Percentiles rank a stretch among this genome's conserved stretches.
Evolutionary conservation across 2,113 vertebrate genomes (phyloP).

Genomic region (Athene noctua): DNA sequence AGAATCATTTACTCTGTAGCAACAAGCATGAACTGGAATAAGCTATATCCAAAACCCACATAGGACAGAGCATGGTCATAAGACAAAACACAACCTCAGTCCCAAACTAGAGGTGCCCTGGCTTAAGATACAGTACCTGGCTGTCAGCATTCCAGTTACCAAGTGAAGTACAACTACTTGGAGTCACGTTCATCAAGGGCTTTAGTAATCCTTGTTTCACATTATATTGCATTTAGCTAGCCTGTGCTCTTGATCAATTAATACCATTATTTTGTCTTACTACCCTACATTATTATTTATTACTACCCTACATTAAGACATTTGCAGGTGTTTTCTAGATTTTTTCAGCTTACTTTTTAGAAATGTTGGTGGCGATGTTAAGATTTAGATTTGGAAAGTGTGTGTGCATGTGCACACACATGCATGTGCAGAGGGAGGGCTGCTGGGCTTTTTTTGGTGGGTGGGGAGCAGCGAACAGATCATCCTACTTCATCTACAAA

Average conservation of each 20-base stretch:
- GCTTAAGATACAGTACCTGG: not conserved
- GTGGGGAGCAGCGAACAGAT: not conserved
- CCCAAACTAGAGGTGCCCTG: not conserved
- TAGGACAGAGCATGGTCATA: not conserved
- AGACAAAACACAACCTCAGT: not conserved
- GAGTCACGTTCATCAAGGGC: not conserved
- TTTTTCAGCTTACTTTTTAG: not conserved
- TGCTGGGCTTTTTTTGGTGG: not conserved
- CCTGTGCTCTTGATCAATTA: not conserved
- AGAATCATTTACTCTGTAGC: not conserved
- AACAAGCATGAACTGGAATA: not conserved
- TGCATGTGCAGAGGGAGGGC: not conserved
- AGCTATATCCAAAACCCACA: not conserved
- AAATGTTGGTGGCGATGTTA: not conserved
- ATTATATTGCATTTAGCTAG: not conserved
- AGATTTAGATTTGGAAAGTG: not conserved
- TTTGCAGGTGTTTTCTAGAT: not conserved
- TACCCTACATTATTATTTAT: not conserved
- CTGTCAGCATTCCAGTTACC: not conserved
- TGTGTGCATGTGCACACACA: rapidly evolving
- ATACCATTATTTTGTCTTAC: not conserved
- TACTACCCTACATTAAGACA: not conserved
- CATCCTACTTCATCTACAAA: not conserved
- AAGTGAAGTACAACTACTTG: not conserved
- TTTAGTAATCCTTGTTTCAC: not conserved